These are phyloP conservation scores for Parasteatoda tepidariorum DNA, from an alignment of 1,140 invertebrate species.

Conservation along the genomic window DNA sequence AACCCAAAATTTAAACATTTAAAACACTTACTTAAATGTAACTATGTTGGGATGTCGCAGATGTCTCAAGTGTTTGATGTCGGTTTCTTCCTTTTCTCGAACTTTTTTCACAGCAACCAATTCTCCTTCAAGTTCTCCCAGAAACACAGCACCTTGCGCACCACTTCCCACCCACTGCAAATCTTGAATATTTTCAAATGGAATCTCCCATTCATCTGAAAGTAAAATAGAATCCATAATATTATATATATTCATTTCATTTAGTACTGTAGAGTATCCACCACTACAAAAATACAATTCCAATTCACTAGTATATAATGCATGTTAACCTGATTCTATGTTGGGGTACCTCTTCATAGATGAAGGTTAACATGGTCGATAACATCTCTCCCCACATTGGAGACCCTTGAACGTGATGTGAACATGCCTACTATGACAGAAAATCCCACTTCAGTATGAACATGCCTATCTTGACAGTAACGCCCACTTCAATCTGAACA, in stretches of 20 bases:
- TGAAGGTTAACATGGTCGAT: too few species aligned
- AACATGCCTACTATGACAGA: too few species aligned
- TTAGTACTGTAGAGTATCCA: background rate
- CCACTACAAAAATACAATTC: too few species aligned
- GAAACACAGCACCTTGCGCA: conserved; percentile 95
- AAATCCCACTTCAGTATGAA: too few species aligned
- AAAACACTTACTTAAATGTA: conserved; percentile 80
- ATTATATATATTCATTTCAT: background rate
- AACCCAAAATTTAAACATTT: conserved; percentile 4
- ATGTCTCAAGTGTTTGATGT: conserved; percentile 93
- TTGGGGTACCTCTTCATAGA: too few species aligned
- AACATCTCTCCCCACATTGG: too few species aligned
- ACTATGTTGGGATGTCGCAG: conserved; percentile 97
- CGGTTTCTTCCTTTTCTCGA: conserved; percentile 90
- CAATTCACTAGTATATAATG: too few species aligned
- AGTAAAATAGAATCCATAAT: background rate
- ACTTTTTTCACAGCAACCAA: conserved; percentile 97
- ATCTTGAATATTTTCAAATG: conserved; percentile 91
- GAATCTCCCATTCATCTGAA: conserved; percentile 91
- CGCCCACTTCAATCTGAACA: too few species aligned
- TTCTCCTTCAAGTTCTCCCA: conserved; percentile 79
- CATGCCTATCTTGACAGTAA: too few species aligned
- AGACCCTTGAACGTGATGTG: too few species aligned
- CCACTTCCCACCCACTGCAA: conserved; percentile 94
- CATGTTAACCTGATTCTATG: too few species aligned